Evolutionary conservation across 2,113 vertebrate species (phyloP), one percentile per base, ranked within the genome.

Genomic region (Hemicordylus capensis): DNA sequence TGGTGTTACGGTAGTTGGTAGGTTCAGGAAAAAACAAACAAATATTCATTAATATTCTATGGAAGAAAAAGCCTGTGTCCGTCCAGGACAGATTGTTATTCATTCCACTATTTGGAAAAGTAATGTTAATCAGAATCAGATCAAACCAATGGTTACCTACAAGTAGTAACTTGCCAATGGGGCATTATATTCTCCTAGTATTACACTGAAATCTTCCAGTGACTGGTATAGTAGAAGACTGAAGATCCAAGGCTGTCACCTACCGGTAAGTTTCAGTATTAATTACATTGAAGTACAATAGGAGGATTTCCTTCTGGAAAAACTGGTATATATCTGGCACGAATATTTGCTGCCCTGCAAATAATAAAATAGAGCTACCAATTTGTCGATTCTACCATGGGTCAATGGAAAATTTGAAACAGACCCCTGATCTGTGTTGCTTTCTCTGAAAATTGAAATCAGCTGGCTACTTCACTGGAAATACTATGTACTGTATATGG

Each of bases 191-290:
- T 61, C 24, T 42, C 37, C 56, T 37, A 44, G 39, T 46, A 31
- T 31, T 39, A 31, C 44, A 74, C 11, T 61, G 24, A 61, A 46
- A n/a, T 58, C 10, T 69, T 69, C 34, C 17, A 10, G 6, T 56
- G 26, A 70, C 39, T 19, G 10, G 4, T 31, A 2, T 31, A 26
- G n/a, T 37, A 28, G 31, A 64, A 73, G 8, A 39, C 37, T n/a
- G 67, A 83, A 78, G 59, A 54, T 34, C 26, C n/a, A 56, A 78
- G 66, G 46, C 67, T 83, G 80, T 61, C 75, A 64, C 46, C 86
- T 83, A 54, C 74, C 83, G 86, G 64, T 46, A n/a, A 10, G 44
- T 51, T 51, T 78, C 34, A 46, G 66, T 70, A 70, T 61, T 31
- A 14, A 63, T 70, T 63, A n/a, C 12, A 6, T 8, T 1, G 15